Conservation (phyloP, 2,888 invertebrate genomes). For the Macrosoma leucophasiata region DNA sequence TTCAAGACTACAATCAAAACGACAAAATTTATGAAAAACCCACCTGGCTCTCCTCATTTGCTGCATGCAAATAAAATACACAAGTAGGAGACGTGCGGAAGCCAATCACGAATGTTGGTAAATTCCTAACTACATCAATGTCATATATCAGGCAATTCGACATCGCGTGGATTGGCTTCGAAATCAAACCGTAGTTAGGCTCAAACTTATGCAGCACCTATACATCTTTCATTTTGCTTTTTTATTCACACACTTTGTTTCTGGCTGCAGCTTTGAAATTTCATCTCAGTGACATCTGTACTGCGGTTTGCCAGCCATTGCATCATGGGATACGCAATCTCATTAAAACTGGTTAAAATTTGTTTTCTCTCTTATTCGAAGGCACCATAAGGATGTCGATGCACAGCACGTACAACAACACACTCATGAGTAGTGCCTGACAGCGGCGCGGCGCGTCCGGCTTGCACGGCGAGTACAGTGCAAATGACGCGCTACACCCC, state of each 20-base stretch:
- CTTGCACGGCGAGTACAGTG: conserved; percentile 37
- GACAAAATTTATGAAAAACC: conserved; percentile 65
- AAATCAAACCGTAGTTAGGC: conserved; percentile 49
- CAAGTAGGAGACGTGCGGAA: conserved; percentile 56
- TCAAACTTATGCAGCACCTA: conserved; percentile 27
- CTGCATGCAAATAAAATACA: conserved; percentile 69
- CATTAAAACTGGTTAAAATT: neutral
- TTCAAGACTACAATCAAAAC: conserved; percentile 56
- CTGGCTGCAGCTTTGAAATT: conserved; percentile 18
- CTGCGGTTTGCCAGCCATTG: neutral
- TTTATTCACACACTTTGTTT: conserved; percentile 13
- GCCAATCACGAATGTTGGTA: conserved; percentile 41
- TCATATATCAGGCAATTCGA: conserved; percentile 35
- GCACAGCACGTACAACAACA: conserved; percentile 70
- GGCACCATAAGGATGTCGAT: conserved; percentile 68
- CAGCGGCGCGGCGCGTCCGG: conserved; percentile 51
- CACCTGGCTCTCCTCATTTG: conserved; percentile 68
- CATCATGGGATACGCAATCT: neutral
- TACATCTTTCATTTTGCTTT: conserved; percentile 8
- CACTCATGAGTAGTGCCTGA: conserved; percentile 57
- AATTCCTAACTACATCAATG: conserved; percentile 38
- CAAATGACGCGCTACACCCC: conserved; percentile 30
- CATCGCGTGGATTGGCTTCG: conserved; percentile 43
- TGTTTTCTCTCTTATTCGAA: conserved; percentile 30
- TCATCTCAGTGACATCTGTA: conserved; percentile 4